Conservation (phyloP, 2,888 invertebrate genomes). For the Nephrotoma appendiculata region DNA sequence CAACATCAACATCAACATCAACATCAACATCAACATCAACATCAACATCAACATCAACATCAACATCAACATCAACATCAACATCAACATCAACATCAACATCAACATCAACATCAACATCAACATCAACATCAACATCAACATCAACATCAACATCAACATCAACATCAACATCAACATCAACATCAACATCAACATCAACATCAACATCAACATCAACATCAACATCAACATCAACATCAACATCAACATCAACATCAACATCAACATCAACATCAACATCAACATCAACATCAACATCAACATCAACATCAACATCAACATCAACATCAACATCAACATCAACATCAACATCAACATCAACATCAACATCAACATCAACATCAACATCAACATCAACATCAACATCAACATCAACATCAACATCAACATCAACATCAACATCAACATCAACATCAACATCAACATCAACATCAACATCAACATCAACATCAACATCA, state of each 20-base stretch:
- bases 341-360: slow-evolving; percentile 7
- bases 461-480: slow-evolving; percentile 7
- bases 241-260: slow-evolving; percentile 8
- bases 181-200: slow-evolving; percentile 7
- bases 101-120: slow-evolving; percentile 7
- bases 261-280: slow-evolving; percentile 7
- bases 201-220: slow-evolving; percentile 7
- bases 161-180: slow-evolving; percentile 7
- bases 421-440: slow-evolving; percentile 7
- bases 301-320: slow-evolving; percentile 7
- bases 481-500: slow-evolving; percentile 7
- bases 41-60: slow-evolving; percentile 7
- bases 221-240: background rate
- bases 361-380: slow-evolving; percentile 7
- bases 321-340: slow-evolving; percentile 7
- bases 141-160: slow-evolving; percentile 7
- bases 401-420: slow-evolving; percentile 7
- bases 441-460: slow-evolving; percentile 7
- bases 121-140: slow-evolving; percentile 7
- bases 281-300: slow-evolving; percentile 7
- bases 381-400: slow-evolving; percentile 7
- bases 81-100: slow-evolving; percentile 7
- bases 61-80: slow-evolving; percentile 7
- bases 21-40: slow-evolving; percentile 7
- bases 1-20: slow-evolving; percentile 7